Percentiles rank a stretch among this genome's conserved stretches.
Conservation (phyloP, 2,888 invertebrate species). For the Yponomeuta plumbellus region DNA sequence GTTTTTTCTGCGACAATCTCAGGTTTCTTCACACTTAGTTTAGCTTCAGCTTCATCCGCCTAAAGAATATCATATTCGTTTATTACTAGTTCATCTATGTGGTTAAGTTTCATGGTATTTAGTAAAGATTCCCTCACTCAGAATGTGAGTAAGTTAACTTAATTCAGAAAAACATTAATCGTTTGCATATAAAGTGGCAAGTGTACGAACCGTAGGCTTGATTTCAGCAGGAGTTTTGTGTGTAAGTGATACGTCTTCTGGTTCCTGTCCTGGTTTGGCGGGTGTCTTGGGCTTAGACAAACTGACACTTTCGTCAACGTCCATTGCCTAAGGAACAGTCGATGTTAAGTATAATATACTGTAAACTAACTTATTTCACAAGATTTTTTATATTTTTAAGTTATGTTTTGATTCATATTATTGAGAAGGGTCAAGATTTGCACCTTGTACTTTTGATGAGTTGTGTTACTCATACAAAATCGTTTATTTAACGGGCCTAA, state of each 20-base stretch:
- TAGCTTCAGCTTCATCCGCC: conserved; percentile 66
- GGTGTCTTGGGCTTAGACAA: conserved; percentile 58
- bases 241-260: conserved; percentile 66
- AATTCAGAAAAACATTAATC: too few species aligned
- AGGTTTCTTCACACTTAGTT: conserved; percentile 66
- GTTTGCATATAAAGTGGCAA: background rate
- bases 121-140: too few species aligned
- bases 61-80: conserved; percentile 28
- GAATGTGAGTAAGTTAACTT: too few species aligned
- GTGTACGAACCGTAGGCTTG: conserved; percentile 63
- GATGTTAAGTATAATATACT: conserved; percentile 2
- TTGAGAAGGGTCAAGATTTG: too few species aligned
- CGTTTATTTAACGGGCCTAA: too few species aligned
- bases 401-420: background rate
- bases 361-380: background rate
- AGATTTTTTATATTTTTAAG: background rate
- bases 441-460: too few species aligned
- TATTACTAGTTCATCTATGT: background rate
- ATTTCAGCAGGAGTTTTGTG: conserved; percentile 70
- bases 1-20: conserved; percentile 67
- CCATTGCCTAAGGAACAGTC: conserved; percentile 56
- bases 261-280: conserved; percentile 56
- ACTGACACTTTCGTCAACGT: conserved; percentile 66
- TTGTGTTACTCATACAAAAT: too few species aligned
- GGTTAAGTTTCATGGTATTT: too few species aligned